Percentiles rank a stretch among this genome's conserved stretches.
These are phyloP conservation scores for Saxidomus purpurata DNA, from an alignment of 1,140 invertebrate species.

Conservation along the genomic window DNA sequence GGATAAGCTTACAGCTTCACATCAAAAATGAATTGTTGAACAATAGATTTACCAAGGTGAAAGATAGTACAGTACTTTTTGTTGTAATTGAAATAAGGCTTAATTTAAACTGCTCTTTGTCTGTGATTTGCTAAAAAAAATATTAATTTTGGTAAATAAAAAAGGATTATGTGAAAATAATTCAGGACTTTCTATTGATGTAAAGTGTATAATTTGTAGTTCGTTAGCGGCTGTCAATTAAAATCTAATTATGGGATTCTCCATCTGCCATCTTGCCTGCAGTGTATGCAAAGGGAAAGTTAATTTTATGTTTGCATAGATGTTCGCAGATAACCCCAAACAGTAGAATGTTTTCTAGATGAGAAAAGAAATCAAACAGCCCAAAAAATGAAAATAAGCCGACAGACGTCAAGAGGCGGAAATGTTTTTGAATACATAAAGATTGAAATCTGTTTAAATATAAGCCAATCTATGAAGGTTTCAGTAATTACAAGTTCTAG, in stretches of 20 bases:
- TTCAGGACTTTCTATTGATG: too few species aligned
- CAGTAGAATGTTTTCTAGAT: conserved; percentile 13
- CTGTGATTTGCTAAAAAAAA: too few species aligned
- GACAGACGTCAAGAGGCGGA: not conserved
- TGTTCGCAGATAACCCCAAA: conserved; percentile 34
- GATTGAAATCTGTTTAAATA: conserved; percentile 30
- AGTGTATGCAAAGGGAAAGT: not conserved
- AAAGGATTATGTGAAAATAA: too few species aligned
- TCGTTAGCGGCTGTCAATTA: conserved; percentile 12
- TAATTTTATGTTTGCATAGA: conserved; percentile 28
- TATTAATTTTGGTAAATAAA: too few species aligned
- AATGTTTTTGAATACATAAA: not conserved
- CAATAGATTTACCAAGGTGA: too few species aligned
- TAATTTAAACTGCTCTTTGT: too few species aligned
- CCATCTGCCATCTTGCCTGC: conserved; percentile 16
- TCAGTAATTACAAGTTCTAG: not conserved
- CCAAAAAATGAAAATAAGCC: not conserved
- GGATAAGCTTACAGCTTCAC: too few species aligned
- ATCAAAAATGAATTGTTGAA: too few species aligned
- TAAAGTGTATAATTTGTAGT: not conserved
- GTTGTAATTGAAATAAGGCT: too few species aligned
- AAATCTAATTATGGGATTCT: not conserved
- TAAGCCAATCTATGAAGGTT: not conserved
- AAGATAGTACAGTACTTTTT: too few species aligned
- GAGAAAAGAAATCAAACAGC: conserved; percentile 4